These are phyloP conservation scores for Elegia similella DNA, from an alignment of 2,888 invertebrate species.

Conservation along the genomic window DNA sequence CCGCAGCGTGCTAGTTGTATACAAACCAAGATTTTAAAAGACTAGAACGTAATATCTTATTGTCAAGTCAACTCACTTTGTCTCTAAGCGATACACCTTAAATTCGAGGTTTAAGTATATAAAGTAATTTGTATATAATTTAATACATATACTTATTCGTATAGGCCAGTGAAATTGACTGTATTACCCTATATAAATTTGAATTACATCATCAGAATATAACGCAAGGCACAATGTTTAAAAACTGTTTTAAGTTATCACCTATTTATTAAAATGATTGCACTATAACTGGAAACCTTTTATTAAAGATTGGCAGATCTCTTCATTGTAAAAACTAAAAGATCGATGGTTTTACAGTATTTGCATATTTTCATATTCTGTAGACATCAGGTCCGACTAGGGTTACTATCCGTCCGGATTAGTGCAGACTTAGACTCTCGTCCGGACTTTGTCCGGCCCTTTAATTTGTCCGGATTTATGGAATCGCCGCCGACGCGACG, in stretches of 20 bases:
- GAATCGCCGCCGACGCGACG: no score
- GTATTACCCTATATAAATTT: slow-evolving; percentile 64
- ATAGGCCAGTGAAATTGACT: slow-evolving; percentile 77
- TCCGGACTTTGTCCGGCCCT: no score
- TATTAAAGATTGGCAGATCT: slow-evolving; percentile 65
- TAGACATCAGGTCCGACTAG: no score
- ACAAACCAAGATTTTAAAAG: slow-evolving; percentile 65
- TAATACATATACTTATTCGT: slow-evolving; percentile 52
- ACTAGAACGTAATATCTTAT: slow-evolving; percentile 74
- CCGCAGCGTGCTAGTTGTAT: slow-evolving; percentile 10
- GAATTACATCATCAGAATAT: slow-evolving; percentile 51
- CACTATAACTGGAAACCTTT: slow-evolving; percentile 44
- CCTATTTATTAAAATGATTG: slow-evolving; percentile 52
- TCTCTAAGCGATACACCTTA: slow-evolving; percentile 63
- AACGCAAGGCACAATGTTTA: slow-evolving; percentile 75
- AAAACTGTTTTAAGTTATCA: slow-evolving; percentile 43
- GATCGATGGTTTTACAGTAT: slow-evolving; percentile 24
- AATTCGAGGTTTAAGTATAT: slow-evolving; percentile 67
- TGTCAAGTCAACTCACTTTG: slow-evolving; percentile 68
- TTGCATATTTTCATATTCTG: slow-evolving; percentile 1
- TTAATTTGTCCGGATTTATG: no score
- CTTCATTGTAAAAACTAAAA: slow-evolving; percentile 49
- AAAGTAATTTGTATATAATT: slow-evolving; percentile 53
- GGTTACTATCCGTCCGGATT: no score
- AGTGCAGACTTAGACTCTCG: no score